Evolutionary conservation across 1,140 invertebrate genomes (phyloP), one percentile per base, ranked within the genome.

Genomic region (Meloidogyne floridensis): DNA sequence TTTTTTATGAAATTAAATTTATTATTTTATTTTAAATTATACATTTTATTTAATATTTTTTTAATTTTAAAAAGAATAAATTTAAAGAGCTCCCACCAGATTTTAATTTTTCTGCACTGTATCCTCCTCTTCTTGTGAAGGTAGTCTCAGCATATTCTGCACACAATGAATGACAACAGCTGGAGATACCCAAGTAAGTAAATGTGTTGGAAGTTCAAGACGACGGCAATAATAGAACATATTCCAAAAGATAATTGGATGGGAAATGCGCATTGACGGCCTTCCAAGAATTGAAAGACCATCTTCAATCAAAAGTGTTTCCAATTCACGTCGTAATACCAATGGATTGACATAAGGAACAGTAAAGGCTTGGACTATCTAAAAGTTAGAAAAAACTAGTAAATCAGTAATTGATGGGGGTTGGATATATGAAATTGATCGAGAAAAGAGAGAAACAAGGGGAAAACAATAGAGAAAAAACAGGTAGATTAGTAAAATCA

Each of bases 161-260:
- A 89, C 86, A 75, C 88, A 89, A 13, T 89, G 82, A 42, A 89
- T 86, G 69, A 87, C 85, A 53, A 89, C 84, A 54, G 80, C 53
- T 59, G 73, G 72, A 10, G 86, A 72, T 56, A 90, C 82, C 89
- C 89, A 89, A 20, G 81, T 82, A 70, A 82, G 86, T 15, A 89
- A 51, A 80, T 89, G 88, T 2, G 85, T 85, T 10, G 89, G 89
- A 18, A 90, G 70, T n/a, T 85, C 86, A 47, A 90, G 82, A 3
- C 89, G 84, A 51, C 86, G 80, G 15, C 86, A 84, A 80, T 89
- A 89, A 72, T 88, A 89, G 15, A 89, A 69, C 59, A 89, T 71
- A 82, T 89, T 89, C 89, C 89, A 89, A 72, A 88, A 89, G 3
- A 90, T 81, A 53, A 89, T 82, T 2, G 89, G 88, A 81, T 89